Evolutionary conservation across 2,888 invertebrate species (phyloP).

Genomic region (Minunthozetes semirufus): DNA sequence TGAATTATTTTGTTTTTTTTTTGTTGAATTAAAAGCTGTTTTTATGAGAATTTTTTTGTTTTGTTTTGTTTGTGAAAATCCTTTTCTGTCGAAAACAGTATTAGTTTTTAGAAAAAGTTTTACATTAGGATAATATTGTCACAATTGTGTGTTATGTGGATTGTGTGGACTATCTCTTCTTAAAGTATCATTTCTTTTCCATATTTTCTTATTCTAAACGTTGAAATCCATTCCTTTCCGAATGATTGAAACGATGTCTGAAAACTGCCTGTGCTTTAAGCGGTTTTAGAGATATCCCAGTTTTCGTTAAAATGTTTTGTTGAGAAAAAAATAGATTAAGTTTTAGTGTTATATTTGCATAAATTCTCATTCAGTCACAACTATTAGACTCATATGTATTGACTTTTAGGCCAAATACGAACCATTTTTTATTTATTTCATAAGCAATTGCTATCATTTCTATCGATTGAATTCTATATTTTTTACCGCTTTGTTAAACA

Average conservation of each 20-base stretch:
- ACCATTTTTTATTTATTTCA: neutral
- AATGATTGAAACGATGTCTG: constrained; percentile 9
- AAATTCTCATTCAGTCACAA: neutral
- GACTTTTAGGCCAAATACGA: neutral
- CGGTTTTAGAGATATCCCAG: neutral
- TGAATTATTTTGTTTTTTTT: too few relatives aligned
- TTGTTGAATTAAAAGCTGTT: too few relatives aligned
- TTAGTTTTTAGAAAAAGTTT: too few relatives aligned
- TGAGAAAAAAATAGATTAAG: neutral
- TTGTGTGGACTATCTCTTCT: neutral
- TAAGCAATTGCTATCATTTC: neutral
- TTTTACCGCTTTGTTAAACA: neutral
- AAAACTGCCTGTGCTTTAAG: neutral
- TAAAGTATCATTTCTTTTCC: neutral
- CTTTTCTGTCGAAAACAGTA: too few relatives aligned
- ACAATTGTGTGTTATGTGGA: too few relatives aligned
- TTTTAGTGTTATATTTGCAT: constrained; percentile 12
- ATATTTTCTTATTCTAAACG: neutral
- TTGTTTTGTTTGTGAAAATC: too few relatives aligned
- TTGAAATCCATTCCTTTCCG: neutral
- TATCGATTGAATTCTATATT: neutral
- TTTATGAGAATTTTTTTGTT: too few relatives aligned
- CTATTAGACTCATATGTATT: neutral
- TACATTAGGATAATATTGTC: too few relatives aligned
- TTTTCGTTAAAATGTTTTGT: neutral